A percentile compares a stretch with the other conserved stretches of the same genome.
phyloP scores from a whole-genome alignment of 2,113 vertebrate species.

The Serinus canaria region DNA sequence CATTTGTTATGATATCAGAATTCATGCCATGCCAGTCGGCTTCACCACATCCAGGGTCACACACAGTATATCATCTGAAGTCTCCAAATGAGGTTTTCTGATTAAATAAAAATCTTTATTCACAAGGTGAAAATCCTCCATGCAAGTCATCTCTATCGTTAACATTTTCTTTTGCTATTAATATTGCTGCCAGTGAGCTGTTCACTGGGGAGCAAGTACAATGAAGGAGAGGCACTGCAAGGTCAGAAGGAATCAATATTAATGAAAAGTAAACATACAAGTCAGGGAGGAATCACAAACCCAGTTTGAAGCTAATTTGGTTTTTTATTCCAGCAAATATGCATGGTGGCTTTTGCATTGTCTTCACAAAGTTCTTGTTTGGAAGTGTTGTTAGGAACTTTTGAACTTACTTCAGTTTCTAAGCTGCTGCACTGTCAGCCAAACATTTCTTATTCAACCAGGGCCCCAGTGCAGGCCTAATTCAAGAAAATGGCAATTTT shows the following conservation, averaged over 20 bases:
- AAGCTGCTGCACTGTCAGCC: neutral
- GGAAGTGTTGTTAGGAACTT: constrained; percentile 45
- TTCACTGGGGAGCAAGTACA: neutral
- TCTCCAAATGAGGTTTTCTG: neutral
- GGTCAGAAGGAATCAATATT: constrained; percentile 50
- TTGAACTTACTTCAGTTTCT: neutral
- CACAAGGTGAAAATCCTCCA: neutral
- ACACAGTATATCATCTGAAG: neutral
- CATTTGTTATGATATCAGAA: constrained; percentile 14
- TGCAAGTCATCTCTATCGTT: neutral
- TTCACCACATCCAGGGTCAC: neutral
- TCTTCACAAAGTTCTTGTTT: constrained; percentile 45
- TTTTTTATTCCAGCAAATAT: constrained; percentile 45
- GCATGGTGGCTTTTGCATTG: constrained; percentile 4
- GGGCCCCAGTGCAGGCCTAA: neutral
- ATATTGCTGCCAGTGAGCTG: neutral
- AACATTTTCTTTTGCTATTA: constrained; percentile 6
- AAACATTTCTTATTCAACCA: neutral
- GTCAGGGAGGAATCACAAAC: constrained; percentile 44
- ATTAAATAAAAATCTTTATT: neutral
- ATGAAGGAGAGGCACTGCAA: constrained; percentile 19
- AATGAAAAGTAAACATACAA: constrained; percentile 58
- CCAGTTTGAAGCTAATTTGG: constrained; percentile 44
- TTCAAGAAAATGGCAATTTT: neutral
- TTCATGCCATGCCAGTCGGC: neutral